Evolutionary conservation across 1,140 invertebrate species (phyloP).

Genomic region (Rhynchophorus ferrugineus): DNA sequence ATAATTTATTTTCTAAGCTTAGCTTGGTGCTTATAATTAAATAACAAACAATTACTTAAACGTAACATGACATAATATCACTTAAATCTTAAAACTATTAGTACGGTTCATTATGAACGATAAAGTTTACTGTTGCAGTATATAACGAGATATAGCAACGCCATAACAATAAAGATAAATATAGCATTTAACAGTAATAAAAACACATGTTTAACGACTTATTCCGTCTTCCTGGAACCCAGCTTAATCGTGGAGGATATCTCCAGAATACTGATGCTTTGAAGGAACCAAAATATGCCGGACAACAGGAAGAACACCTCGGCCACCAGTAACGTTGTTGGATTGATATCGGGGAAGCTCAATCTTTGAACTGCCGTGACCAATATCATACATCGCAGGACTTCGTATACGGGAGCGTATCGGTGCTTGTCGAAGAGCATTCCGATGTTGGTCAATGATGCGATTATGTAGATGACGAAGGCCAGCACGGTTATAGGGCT

Average conservation of each 20-base stretch:
- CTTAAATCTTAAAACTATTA: no score
- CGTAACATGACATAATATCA: no score
- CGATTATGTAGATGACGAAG: conserved; percentile 56
- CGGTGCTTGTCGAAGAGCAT: conserved; percentile 54
- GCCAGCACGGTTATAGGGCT: conserved; percentile 48
- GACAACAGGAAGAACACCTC: conserved; percentile 41
- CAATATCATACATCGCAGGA: conserved; percentile 35
- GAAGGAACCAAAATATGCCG: conserved; percentile 42
- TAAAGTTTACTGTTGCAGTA: no score
- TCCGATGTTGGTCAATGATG: conserved; percentile 59
- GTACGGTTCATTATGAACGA: no score
- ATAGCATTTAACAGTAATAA: no score
- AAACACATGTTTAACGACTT: not conserved
- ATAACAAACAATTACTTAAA: no score
- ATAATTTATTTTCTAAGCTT: no score
- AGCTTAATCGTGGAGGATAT: conserved; percentile 15
- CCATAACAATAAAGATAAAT: no score
- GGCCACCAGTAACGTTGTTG: conserved; percentile 24
- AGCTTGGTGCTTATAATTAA: no score
- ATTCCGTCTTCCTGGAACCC: not conserved
- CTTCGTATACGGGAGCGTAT: conserved; percentile 35
- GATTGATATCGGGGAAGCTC: conserved; percentile 26
- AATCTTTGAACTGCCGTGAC: conserved; percentile 34
- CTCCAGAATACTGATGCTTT: conserved; percentile 35
- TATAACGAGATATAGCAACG: no score